phyloP scores from a whole-genome alignment of 1,140 invertebrate species.

The Drosophila paulistorum region DNA sequence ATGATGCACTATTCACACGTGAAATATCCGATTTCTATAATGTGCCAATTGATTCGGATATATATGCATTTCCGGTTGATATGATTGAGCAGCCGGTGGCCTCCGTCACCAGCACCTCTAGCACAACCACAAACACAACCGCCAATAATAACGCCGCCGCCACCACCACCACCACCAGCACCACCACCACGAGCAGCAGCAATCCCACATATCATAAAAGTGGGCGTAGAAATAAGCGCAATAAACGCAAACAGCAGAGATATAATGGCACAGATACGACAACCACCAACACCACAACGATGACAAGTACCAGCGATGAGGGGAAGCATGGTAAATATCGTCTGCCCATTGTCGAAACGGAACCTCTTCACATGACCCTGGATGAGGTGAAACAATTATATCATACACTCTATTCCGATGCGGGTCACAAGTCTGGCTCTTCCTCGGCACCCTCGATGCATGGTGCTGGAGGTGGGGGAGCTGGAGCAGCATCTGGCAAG shows the following conservation, averaged over 20 bases:
- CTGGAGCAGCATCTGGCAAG: constrained; percentile 12
- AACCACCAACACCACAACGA: constrained; percentile 39
- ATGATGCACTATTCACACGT: constrained; percentile 87
- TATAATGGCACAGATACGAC: constrained; percentile 27
- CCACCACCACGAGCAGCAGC: background rate
- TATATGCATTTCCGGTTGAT: constrained; percentile 93
- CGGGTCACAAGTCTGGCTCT: constrained; percentile 41
- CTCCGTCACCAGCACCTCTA: background rate
- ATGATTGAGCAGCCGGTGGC: constrained; percentile 85
- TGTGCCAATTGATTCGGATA: constrained; percentile 93
- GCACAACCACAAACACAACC: too few relatives aligned
- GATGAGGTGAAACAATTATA: constrained; percentile 93
- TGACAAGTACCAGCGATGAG: constrained; percentile 64
- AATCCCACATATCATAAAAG: constrained; percentile 57
- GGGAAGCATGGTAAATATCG: constrained; percentile 70
- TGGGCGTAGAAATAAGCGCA: constrained; percentile 66
- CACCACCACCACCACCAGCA: too few relatives aligned
- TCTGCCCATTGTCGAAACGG: constrained; percentile 73
- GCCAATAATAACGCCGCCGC: too few relatives aligned
- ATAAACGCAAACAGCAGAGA: constrained; percentile 72
- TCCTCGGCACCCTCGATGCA: constrained; percentile 14
- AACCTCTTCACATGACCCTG: constrained; percentile 93
- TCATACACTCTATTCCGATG: constrained; percentile 90
- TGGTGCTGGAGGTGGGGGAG: constrained; percentile 66
- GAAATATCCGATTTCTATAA: constrained; percentile 93